Evolutionary conservation across 1,140 invertebrate species (phyloP), one percentile per base, ranked within the genome.

Genomic region (Pristionchus pacificus): DNA sequence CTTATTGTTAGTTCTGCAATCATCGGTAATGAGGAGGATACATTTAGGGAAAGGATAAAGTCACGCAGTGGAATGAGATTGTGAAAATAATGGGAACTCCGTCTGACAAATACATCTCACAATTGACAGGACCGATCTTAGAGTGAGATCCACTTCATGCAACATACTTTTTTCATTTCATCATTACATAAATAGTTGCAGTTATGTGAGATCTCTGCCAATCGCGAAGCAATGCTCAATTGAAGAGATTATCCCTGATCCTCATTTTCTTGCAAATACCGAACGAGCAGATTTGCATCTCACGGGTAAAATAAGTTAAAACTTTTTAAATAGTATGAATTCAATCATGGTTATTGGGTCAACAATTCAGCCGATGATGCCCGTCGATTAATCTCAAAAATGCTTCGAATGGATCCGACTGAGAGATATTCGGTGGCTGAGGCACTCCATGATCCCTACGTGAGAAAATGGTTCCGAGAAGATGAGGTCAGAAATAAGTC

Each of bases 61-160:
- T 73, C 6, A 66, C 68, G 29, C 71, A 73, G 65, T 73, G 71
- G 71, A 73, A 65, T 0, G 68, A 69, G 57, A 73, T 73, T 30
- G 27, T 62, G 2, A 58, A 31, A 57, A 32, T 68, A n/a, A 67
- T 68, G 60, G 71, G 71, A 15, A 73, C 71, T 33, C 71, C 71
- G 0, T 15, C 30, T 13, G 71, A 68, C 2, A 24, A 57, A 25
- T 73, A 68, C 27, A 69, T 73, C n/a, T 30, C 15, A 29, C 25
- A 73, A 64, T 24, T 68, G 14, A 28, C 31, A 2, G 49, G 60
- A 29, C 60, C 71, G 14, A 49, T 66, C n/a, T n/a, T n/a, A n/a
- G n/a, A n/a, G n/a, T n/a, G n/a, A n/a, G n/a, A n/a, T n/a, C n/a
- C n/a, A n/a, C n/a, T n/a, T n/a, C n/a, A n/a, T 28, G 71, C 62